These are phyloP conservation scores for Adoxophyes honmai DNA, from an alignment of 1,140 invertebrate genomes.

Conservation along the genomic window DNA sequence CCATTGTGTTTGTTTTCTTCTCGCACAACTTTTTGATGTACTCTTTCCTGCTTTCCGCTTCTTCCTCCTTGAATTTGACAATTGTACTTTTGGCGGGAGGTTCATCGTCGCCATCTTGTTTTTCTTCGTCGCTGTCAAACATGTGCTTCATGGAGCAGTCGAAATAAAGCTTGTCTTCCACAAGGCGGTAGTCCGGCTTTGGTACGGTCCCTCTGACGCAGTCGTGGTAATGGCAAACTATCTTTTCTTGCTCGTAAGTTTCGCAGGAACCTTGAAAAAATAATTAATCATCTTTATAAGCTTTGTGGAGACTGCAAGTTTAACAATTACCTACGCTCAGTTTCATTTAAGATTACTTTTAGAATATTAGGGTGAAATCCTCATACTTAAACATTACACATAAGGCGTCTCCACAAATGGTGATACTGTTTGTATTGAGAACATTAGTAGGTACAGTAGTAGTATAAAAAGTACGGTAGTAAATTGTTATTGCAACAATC, in stretches of 20 bases:
- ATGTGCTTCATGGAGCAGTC: slow-evolving; percentile 64
- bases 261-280: slow-evolving; percentile 80
- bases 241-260: slow-evolving; percentile 81
- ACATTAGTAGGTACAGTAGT: no score
- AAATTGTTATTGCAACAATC: no score
- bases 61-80: slow-evolving; percentile 17
- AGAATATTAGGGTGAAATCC: no score
- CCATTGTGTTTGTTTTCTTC: slow-evolving; percentile 63
- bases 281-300: no score
- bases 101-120: slow-evolving; percentile 7
- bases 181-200: slow-evolving; percentile 59
- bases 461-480: no score
- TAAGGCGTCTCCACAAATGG: no score
- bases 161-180: slow-evolving; percentile 67
- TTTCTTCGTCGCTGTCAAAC: slow-evolving; percentile 37
- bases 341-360: no score
- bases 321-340: no score
- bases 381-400: no score
- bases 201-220: slow-evolving; percentile 69
- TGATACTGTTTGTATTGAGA: no score
- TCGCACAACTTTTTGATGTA: slow-evolving; percentile 26
- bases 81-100: slow-evolving; percentile 19
- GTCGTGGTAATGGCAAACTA: slow-evolving; percentile 79
- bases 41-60: slow-evolving; percentile 23
- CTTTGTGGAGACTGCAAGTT: no score